These are phyloP conservation scores for Montipora sp. DNA, from an alignment of 64 coral and sea anemone genomes.

Conservation along the genomic window DNA sequence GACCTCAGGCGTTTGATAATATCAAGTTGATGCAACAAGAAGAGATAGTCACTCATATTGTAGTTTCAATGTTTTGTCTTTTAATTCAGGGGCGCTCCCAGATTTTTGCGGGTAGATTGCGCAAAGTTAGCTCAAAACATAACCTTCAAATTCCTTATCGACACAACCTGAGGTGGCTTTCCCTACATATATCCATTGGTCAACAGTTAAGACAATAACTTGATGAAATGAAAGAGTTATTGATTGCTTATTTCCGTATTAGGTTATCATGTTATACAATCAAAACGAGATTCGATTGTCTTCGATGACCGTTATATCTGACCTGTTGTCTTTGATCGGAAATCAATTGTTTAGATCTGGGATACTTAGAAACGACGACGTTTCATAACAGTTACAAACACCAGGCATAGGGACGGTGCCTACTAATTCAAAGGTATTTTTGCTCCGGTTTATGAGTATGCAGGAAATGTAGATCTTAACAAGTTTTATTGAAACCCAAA, in stretches of 20 bases:
- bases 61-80: neutral
- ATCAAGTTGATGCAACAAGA: neutral
- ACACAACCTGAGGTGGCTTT: neutral
- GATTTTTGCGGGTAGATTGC: neutral
- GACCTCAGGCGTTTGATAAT: neutral
- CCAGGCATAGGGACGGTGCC: no score
- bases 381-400: no score
- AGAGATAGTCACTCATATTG: neutral
- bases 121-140: neutral
- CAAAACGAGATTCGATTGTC: neutral
- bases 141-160: neutral
- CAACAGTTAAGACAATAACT: neutral
- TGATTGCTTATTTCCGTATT: neutral
- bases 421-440: no score
- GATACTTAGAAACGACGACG: neutral
- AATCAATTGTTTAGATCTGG: neutral
- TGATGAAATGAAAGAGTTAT: neutral
- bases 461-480: no score
- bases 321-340: neutral
- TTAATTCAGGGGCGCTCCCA: neutral
- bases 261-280: neutral
- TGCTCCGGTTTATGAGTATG: no score
- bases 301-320: neutral
- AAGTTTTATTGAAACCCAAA: no score
- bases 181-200: neutral